A percentile compares a stretch with the other conserved stretches of the same genome.
phyloP scores from a whole-genome alignment of 2,113 vertebrate genomes.

The Merops nubicus region DNA sequence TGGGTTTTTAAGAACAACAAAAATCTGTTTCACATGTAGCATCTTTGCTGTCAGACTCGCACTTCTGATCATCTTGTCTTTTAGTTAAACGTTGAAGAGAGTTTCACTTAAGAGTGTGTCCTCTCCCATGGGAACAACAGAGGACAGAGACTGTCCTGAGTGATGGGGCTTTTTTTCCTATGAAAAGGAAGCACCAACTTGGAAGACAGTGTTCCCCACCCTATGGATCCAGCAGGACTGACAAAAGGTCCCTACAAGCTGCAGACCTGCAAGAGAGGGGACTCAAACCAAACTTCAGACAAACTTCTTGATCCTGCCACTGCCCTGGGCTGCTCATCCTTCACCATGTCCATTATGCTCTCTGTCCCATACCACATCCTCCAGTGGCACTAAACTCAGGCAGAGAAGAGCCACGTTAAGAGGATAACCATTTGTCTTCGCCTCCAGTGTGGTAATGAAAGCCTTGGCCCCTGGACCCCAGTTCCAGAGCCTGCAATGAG shows the following conservation, averaged over 20 bases:
- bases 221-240: neutral
- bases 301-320: neutral
- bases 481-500: neutral
- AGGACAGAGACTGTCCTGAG: neutral
- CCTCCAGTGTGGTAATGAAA: neutral
- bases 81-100: neutral
- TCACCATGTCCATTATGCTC: accelerated
- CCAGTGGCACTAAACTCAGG: neutral
- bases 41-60: neutral
- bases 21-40: conserved; percentile 22
- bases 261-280: neutral
- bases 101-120: neutral
- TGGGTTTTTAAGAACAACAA: neutral
- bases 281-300: neutral
- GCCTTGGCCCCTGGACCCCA: neutral
- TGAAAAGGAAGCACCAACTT: neutral
- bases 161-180: accelerated
- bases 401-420: neutral
- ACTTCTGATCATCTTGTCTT: neutral
- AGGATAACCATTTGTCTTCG: neutral
- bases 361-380: neutral
- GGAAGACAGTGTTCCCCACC: neutral
- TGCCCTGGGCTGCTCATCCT: neutral
- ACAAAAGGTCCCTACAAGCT: accelerated
- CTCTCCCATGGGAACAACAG: neutral